Conservation (phyloP, 2,797 vertebrate genomes). For the Falco berigora region DNA sequence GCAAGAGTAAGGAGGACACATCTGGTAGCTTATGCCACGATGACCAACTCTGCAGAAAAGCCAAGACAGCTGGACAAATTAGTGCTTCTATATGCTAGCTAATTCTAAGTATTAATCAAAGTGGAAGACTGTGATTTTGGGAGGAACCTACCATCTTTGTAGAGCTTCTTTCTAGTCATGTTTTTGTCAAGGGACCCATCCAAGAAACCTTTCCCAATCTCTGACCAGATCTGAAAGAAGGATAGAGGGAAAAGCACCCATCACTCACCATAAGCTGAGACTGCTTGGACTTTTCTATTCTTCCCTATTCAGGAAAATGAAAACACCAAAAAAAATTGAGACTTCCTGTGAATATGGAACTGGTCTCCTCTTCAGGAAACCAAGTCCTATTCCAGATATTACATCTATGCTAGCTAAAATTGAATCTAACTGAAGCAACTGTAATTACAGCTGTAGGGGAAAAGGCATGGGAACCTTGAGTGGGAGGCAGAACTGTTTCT, state of each 20-base stretch:
- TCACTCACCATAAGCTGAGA: not conserved
- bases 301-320: not conserved
- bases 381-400: not conserved
- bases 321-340: not conserved
- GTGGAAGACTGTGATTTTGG: not conserved
- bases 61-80: not conserved
- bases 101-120: not conserved
- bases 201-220: constrained; percentile 92
- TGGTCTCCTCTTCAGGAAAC: not conserved
- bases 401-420: not conserved
- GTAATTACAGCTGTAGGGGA: not conserved
- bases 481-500: not conserved
- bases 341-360: not conserved
- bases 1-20: not conserved
- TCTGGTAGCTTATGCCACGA: not conserved
- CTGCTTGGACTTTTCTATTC: not conserved
- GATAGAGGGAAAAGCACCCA: not conserved
- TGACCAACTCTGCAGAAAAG: not conserved
- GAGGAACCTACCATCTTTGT: constrained; percentile 81
- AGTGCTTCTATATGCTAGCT: not conserved
- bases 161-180: constrained; percentile 84
- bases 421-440: not conserved
- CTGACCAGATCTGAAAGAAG: constrained; percentile 88
- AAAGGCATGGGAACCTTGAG: not conserved
- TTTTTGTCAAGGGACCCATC: constrained; percentile 94